Evolutionary conservation across 2,888 invertebrate species (phyloP), one percentile per base, ranked within the genome.

Genomic region (Nebria brevicollis): DNA sequence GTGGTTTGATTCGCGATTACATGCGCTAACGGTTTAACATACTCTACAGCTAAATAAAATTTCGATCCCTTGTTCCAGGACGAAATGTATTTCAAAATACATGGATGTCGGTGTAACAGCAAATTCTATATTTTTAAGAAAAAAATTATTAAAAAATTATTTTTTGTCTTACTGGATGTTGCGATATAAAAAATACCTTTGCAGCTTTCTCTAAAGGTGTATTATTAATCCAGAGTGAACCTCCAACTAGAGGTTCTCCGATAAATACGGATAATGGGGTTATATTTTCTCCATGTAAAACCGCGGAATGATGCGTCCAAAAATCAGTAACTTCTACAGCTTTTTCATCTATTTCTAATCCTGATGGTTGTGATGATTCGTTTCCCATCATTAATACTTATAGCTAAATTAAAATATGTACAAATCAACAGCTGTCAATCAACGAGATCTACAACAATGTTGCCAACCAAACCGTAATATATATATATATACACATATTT

Each of bases 51-150:
- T 82, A 97, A 90, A 88, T 94, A 93, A 85, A 93, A 93, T 83
- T 94, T 94, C 10, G 94, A 94, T 70, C 94, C 92, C 85, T 94
- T 94, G 82, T 94, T 93, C 94, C 96, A 96, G 1, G 95, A 94
- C 34, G 94, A 94, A 83, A 96, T 91, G 87, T 95, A 97, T 86
- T 94, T 94, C 11, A 97, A 89, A 84, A 97, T 96, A 85, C 93
- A 94, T 0, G 97, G 97, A 89, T 97, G 97, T 0, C 97, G 93
- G 88, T 95, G 94, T 81, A 95, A 93, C 91, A 95, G 94, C 82
- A 97, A 91, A 90, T 95, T 96, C 97, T 97, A 92, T 34, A 34
- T 34, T 34, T 2, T 34, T 34, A 34, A 34, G 1, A 5, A 43
- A 43, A 75, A 41, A 74, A n/a, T n/a, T n/a, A n/a, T n/a, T n/a